Evolutionary conservation across 2,888 invertebrate species (phyloP), one percentile per base, ranked within the genome.

Genomic region (Latrodectus hesperus): DNA sequence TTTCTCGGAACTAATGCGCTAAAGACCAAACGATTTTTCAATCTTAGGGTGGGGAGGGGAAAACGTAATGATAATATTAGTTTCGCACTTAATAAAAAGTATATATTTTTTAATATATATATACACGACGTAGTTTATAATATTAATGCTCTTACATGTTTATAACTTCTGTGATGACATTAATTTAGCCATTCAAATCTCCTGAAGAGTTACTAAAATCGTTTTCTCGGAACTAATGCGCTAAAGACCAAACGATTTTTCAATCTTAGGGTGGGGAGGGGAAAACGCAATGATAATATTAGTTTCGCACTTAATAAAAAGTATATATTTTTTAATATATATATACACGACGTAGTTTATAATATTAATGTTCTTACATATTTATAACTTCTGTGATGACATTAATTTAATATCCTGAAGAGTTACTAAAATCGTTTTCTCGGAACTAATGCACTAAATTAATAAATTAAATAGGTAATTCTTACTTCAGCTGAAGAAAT

Each of bases 21-120:
- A 49, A 26, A n/a, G 17, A 12, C 12, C 53, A 64, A 51, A 6
- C 49, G 53, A 67, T 26, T 68, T n/a, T 52, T 52, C 53, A 26
- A 68, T 68, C 77, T 68, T 52, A n/a, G 55, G 70, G 22, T 71
- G 71, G 9, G 52, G 72, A 76, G 65, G 60, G 16, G 72, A 64
- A 71, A 80, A 60, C 71, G 53, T 51, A 22, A 72, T 49, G 70
- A n/a, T 14, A 22, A 16, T 26, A 26, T 68, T 22, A 26, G 22
- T 64, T 17, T 17, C 10, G 51, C 22, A 67, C 65, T 77, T 52
- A 60, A 64, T 71, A 64, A 12, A 68, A 22, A 68, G 22, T 22
- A 22, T 14, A 4, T 68, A 38, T n/a, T n/a, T n/a, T n/a, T n/a
- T n/a, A n/a, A n/a, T 60, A 16, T 5, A 14, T 16, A 60, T 14